phyloP scores from a whole-genome alignment of 1,140 invertebrate genomes.

The Sycophaga agraensis region DNA sequence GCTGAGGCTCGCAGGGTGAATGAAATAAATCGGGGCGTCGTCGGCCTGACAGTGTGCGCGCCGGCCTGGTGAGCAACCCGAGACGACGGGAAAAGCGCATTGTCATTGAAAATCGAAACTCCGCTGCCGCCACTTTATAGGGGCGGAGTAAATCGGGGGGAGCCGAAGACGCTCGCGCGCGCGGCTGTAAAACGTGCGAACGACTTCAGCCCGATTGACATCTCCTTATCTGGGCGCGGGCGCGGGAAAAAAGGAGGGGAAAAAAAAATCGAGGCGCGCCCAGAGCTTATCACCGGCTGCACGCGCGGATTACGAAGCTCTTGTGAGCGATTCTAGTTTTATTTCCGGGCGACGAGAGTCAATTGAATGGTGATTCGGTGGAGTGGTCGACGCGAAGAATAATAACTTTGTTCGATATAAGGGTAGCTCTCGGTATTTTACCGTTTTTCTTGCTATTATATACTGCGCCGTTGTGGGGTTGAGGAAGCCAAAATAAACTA shows the following conservation, averaged over 20 bases:
- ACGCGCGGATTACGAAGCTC: too few species aligned
- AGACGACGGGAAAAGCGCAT: background rate
- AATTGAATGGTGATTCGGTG: too few species aligned
- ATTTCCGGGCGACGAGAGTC: too few species aligned
- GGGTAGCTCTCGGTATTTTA: too few species aligned
- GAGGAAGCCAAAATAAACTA: too few species aligned
- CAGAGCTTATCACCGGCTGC: background rate
- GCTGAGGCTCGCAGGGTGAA: background rate
- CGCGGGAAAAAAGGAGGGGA: background rate
- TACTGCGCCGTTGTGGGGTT: too few species aligned
- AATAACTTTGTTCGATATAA: too few species aligned
- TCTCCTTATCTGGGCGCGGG: slow-evolving; percentile 4
- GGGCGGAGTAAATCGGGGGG: slow-evolving; percentile 7
- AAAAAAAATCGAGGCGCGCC: background rate
- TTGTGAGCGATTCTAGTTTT: too few species aligned
- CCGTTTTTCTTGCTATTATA: too few species aligned
- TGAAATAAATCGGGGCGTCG: background rate
- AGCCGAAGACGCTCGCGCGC: background rate
- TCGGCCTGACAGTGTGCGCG: too few species aligned
- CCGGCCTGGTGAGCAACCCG: background rate
- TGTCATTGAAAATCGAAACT: slow-evolving; percentile 5
- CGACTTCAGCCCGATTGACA: background rate
- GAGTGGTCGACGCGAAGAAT: too few species aligned
- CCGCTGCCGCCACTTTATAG: background rate
- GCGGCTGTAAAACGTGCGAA: slow-evolving; percentile 23